Evolutionary conservation across 1,140 invertebrate species (phyloP).

Genomic region (Ooceraea biroi): DNA sequence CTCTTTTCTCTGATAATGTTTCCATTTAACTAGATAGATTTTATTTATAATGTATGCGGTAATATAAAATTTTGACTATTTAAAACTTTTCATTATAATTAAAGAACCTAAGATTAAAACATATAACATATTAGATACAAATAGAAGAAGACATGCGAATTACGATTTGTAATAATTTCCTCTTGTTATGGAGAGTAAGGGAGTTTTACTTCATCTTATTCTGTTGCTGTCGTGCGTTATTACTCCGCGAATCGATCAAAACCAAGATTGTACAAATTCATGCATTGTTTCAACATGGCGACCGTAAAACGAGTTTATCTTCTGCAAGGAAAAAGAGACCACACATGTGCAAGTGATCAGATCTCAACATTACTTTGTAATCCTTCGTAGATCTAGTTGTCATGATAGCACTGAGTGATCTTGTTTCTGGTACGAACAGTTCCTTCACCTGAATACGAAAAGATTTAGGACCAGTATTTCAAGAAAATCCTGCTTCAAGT

Average conservation of each 20-base stretch:
- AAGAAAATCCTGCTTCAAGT: not conserved
- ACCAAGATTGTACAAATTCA: not conserved
- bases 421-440: conserved; percentile 3
- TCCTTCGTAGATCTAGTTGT: not conserved
- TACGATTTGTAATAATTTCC: not conserved
- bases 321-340: conserved; percentile 1
- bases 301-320: conserved; percentile 4
- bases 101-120: too few species aligned
- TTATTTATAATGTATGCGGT: conserved; percentile 2
- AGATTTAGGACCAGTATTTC: not conserved
- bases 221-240: not conserved
- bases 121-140: too few species aligned
- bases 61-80: not conserved
- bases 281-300: not conserved
- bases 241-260: not conserved
- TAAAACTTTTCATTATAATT: not conserved
- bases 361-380: conserved; percentile 1
- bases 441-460: not conserved
- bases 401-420: not conserved
- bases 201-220: not conserved
- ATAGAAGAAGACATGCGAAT: too few species aligned
- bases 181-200: not conserved
- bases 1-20: not conserved
- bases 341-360: conserved; percentile 24
- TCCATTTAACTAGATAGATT: not conserved